Evolutionary conservation across 1,140 invertebrate genomes (phyloP).

Genomic region (Trinorchestia longiramus): DNA sequence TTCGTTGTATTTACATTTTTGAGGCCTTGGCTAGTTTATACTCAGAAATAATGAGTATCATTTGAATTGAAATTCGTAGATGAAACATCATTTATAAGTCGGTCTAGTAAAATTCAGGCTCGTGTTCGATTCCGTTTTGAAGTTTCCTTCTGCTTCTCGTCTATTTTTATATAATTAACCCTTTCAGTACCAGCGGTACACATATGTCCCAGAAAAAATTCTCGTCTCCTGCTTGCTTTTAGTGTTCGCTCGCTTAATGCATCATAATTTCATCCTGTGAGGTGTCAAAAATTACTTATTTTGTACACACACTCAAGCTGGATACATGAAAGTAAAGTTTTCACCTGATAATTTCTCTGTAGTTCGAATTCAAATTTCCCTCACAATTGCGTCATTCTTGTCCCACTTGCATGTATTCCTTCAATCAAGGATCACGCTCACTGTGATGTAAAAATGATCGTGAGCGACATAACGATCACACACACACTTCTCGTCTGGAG

Average conservation of each 20-base stretch:
- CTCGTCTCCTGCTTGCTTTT: too few species aligned
- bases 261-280: not conserved
- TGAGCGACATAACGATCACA: not conserved
- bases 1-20: too few species aligned
- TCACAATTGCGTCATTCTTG: not conserved
- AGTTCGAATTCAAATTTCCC: not conserved
- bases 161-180: not conserved
- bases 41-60: too few species aligned
- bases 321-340: not conserved
- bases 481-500: not conserved
- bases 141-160: not conserved
- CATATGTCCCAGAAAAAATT: too few species aligned
- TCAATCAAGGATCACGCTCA: not conserved
- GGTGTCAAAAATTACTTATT: not conserved
- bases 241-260: too few species aligned
- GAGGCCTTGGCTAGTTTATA: too few species aligned
- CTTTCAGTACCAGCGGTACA: too few species aligned
- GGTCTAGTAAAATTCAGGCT: not conserved
- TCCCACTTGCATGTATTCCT: not conserved
- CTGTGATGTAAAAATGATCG: not conserved
- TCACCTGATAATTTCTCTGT: not conserved
- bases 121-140: not conserved
- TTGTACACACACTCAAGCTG: not conserved
- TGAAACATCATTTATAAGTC: not conserved
- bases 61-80: not conserved